Conservation (phyloP, 1,140 invertebrate genomes). For the Nixonia krombeini region DNA sequence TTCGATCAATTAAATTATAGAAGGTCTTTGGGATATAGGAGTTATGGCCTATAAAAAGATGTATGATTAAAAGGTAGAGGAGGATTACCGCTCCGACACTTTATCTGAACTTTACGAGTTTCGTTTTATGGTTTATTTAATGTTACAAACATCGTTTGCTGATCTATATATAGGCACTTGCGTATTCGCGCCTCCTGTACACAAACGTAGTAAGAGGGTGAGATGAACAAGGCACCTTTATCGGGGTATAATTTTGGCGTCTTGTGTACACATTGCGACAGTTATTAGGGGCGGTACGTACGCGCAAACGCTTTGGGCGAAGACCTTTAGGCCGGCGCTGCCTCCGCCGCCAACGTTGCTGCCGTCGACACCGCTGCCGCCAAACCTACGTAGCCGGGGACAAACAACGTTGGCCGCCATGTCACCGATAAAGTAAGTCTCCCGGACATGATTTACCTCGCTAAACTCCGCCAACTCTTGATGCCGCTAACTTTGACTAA, state of each 20-base stretch:
- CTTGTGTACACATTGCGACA: conserved; percentile 52
- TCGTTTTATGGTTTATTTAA: conserved; percentile 46
- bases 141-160: conserved; percentile 44
- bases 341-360: conserved; percentile 38
- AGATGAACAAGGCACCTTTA: conserved; percentile 50
- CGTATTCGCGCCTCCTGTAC: conserved; percentile 25
- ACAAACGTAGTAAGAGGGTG: conserved; percentile 23
- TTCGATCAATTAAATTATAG: background rate
- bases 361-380: no score
- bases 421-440: conserved; percentile 48
- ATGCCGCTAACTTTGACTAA: no score
- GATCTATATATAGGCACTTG: conserved; percentile 34
- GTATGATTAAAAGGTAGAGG: conserved; percentile 32
- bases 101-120: conserved; percentile 42
- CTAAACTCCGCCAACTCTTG: no score
- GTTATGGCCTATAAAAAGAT: conserved; percentile 12
- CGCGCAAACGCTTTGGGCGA: conserved; percentile 36
- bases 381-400: conserved; percentile 36
- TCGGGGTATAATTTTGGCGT: conserved; percentile 59
- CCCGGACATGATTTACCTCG: conserved; percentile 38
- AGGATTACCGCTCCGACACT: conserved; percentile 1
- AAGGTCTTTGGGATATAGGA: background rate
- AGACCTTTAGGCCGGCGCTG: conserved; percentile 40
- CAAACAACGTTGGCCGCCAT: conserved; percentile 50
- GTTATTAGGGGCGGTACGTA: conserved; percentile 52